phyloP scores from a whole-genome alignment of 1,140 invertebrate genomes.

The Apocrypta bakeri region DNA sequence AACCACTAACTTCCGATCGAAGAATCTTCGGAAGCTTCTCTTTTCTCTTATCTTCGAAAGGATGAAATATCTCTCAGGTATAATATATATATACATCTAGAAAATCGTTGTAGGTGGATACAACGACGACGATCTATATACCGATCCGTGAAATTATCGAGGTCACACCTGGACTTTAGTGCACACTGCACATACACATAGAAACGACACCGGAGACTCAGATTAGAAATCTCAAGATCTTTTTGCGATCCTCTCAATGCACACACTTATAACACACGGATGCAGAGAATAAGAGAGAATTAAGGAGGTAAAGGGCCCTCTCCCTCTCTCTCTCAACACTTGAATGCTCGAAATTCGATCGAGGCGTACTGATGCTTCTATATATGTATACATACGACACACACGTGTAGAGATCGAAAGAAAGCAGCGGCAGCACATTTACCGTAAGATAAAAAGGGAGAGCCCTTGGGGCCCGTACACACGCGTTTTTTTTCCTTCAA shows the following conservation, averaged over 20 bases:
- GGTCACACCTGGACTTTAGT: slow-evolving; percentile 62
- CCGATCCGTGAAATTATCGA: slow-evolving; percentile 49
- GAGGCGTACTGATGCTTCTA: slow-evolving; percentile 39
- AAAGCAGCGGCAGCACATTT: slow-evolving; percentile 10
- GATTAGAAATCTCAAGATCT: slow-evolving; percentile 59
- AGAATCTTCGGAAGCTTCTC: background rate
- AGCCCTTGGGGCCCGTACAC: slow-evolving; percentile 60
- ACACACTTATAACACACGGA: slow-evolving; percentile 43
- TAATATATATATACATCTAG: no score
- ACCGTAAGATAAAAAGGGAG: slow-evolving; percentile 50
- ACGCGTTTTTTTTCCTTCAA: slow-evolving; percentile 33
- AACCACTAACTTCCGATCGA: background rate
- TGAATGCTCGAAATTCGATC: slow-evolving; percentile 72
- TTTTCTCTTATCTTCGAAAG: background rate
- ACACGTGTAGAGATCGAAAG: slow-evolving; percentile 2
- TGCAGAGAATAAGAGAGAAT: slow-evolving; percentile 50
- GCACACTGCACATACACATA: background rate
- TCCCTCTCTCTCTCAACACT: slow-evolving; percentile 14
- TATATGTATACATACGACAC: slow-evolving; percentile 6
- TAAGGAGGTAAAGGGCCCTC: slow-evolving; percentile 58
- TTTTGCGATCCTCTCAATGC: slow-evolving; percentile 28
- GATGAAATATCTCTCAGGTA: background rate
- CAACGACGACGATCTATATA: slow-evolving; percentile 27
- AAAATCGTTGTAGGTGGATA: slow-evolving; percentile 18
- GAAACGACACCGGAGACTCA: slow-evolving; percentile 54